Evolutionary conservation across 1,140 invertebrate genomes (phyloP), one percentile per base, ranked within the genome.

Genomic region (Palaemon carinicauda): DNA sequence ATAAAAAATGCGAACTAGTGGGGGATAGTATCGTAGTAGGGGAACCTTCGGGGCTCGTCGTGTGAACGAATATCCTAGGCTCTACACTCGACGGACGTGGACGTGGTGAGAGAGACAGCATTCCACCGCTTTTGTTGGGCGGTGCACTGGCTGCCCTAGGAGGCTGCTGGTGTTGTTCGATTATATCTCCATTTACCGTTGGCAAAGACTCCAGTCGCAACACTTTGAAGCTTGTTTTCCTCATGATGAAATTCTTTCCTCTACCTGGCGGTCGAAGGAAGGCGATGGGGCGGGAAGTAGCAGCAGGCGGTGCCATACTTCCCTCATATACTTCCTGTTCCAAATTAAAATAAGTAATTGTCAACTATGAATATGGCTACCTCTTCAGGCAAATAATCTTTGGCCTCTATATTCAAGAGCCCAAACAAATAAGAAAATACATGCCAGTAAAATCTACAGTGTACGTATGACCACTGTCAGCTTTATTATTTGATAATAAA

Each of bases 1-100:
- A 89, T 89, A 89, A 89, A 89, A 89, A 89, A 89, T 89, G 88
- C 56, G 33, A 54, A 52, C 83, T 77, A 53, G 84, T 52, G 21
- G 82, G 65, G 52, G 79, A 78, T 29, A 82, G 69, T 29, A 82
- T 82, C 31, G 82, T 82, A 69, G 82, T 73, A 52, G 86, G 80
- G 24, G 82, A 81, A 7, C 75, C 83, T 29, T 88, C 82, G 10
- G 86, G 50, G 80, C 31, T 80, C 21, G 31, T 82, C 5, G 84
- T 87, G 51, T 87, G 85, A 65, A 89, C 71, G 33, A 89, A 78
- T 52, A 89, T 84, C 41, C 87, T 83, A 65, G 88, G 88, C 21
- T 86, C 88, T 17, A 89, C 88, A 60, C 88, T 89, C 21, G 82
- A 87, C 5, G 88, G 88, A 69, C 88, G 82, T 15, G 88, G 88